A percentile compares a stretch with the other conserved stretches of the same genome.
Evolutionary conservation across 2,113 vertebrate genomes (phyloP).

Genomic region (Ascaphus truei): DNA sequence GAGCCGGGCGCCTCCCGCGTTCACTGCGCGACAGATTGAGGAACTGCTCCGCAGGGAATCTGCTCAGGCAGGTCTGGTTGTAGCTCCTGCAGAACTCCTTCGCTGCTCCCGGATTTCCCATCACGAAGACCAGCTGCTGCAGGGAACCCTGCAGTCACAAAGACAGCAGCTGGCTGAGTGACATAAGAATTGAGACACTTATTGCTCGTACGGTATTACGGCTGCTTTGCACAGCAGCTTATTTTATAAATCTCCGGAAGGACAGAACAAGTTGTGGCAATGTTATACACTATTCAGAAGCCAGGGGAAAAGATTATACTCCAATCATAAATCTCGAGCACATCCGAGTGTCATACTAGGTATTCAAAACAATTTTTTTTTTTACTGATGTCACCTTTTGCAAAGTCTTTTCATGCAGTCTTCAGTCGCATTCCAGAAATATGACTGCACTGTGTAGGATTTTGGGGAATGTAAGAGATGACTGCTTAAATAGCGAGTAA

Average conservation of each 20-base stretch:
- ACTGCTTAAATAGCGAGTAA: not conserved
- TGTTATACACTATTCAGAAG: no score
- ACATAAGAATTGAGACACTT: no score
- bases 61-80: slow-evolving; percentile 42
- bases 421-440: not conserved
- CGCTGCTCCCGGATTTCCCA: slow-evolving; percentile 69
- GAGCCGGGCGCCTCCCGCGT: not conserved
- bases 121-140: slow-evolving; percentile 71
- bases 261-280: no score
- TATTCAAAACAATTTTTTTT: no score
- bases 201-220: no score
- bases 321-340: no score
- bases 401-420: not conserved
- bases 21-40: not conserved
- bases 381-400: not conserved
- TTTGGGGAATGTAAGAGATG: slow-evolving; percentile 10
- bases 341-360: no score
- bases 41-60: slow-evolving; percentile 33
- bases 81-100: slow-evolving; percentile 58
- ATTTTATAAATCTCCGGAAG: no score
- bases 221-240: no score
- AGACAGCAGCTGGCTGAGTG: no score
- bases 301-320: no score
- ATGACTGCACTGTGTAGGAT: not conserved
- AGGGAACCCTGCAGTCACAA: slow-evolving; percentile 64